Base-by-base conservation (phyloP, 2,113 vertebrate genomes). In the Microcebus tavaratra region DNA sequence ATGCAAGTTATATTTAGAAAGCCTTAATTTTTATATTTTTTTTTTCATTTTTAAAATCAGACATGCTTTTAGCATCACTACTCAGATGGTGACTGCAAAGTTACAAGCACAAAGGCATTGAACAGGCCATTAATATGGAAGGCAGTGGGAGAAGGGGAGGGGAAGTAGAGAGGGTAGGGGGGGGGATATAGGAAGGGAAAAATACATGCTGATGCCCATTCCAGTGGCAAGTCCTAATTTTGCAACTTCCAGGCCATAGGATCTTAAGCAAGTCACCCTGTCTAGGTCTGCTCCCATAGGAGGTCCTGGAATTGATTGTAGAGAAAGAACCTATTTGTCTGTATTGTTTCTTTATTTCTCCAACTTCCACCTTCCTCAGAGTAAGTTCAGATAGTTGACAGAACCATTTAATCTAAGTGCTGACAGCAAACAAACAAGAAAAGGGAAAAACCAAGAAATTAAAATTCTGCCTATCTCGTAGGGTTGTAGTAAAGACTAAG, bases 11-110 rank as follows among this genome's bases (percentile, higher is more conserved):
- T 29, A 63, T 59, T 75, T 63, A 25, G 7, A 76, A 90, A 95
- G 80, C 0, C 31, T 91, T 79, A 21, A 50, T 42, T 50, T 91
- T 70, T 67, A 12, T 48, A 25, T 79, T 53, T 72, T 39, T 39
- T 59, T 72, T 80, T 93, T 76, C 59, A 59, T 12, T 87, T 70
- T 94, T 80, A 78, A 92, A 90, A 92, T 85, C 31, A 72, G 73
- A 82, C 34, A 45, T 13, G 20, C 21, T 65, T 10, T 90, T 53
- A 48, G 29, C 11, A 79, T 67, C 20, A 68, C 68, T 17, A 4
- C 34, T 21, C 48, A 88, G 81, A 14, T 29, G 76, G 12, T 80
- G n/a, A 17, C n/a, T 13, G 23, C 53, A 45, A 21, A 34, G 6
- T 42, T 68, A 20, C 20, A 57, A 57, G 20, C 55, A 34, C 42